Conservation (phyloP, 2,888 invertebrate genomes). For the Drepanosiphum platanoidis region DNA sequence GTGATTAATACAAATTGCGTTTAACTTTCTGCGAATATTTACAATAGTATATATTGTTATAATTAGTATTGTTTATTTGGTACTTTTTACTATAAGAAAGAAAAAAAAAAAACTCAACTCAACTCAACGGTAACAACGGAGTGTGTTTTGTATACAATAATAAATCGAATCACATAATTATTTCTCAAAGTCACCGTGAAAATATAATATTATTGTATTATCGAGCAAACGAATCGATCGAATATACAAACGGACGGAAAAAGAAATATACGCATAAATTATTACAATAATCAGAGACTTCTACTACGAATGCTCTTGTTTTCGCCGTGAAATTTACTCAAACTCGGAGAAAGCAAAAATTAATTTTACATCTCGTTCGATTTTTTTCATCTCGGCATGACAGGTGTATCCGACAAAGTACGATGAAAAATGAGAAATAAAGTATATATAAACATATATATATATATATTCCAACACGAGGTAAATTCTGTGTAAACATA, state of each 20-base stretch:
- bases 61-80: too few species aligned
- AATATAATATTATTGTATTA: not conserved
- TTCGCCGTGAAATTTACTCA: not conserved
- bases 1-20: too few species aligned
- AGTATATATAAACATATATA: too few species aligned
- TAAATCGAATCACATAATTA: not conserved
- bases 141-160: not conserved
- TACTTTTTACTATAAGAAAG: not conserved
- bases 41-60: not conserved
- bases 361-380: not conserved
- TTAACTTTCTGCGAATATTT: not conserved
- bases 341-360: not conserved
- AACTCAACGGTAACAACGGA: too few species aligned
- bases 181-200: not conserved
- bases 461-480: not conserved
- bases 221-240: not conserved
- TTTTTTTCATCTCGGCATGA: not conserved
- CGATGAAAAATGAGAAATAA: slow-evolving; percentile 4
- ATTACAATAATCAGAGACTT: not conserved
- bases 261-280: too few species aligned
- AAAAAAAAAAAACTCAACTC: too few species aligned
- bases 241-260: not conserved
- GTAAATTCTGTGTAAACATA: not conserved
- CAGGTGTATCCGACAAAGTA: not conserved
- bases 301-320: not conserved